These are phyloP conservation scores for Cephus rjabovi DNA, from an alignment of 2,888 invertebrate species.

Conservation along the genomic window DNA sequence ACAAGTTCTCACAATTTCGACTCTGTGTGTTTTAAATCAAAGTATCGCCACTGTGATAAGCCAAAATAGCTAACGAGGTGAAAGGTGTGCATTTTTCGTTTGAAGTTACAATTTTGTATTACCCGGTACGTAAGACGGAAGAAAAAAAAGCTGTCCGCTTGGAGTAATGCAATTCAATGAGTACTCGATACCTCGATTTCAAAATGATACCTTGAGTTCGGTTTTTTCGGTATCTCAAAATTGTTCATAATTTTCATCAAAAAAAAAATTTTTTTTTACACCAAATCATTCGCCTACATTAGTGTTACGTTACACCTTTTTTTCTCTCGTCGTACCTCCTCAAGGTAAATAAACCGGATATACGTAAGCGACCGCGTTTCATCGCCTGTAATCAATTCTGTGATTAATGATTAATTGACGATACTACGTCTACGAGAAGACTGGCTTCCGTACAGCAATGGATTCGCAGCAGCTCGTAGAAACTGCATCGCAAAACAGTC, in stretches of 20 bases:
- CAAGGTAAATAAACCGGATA: not conserved
- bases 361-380: not conserved
- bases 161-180: not conserved
- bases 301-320: not conserved
- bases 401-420: not conserved
- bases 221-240: not conserved
- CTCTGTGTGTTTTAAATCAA: not conserved
- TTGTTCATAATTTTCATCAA: not conserved
- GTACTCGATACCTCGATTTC: not conserved
- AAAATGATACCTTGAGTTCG: not conserved
- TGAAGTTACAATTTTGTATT: not conserved
- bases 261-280: not conserved
- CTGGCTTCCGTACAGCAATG: conserved; percentile 40
- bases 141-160: not conserved
- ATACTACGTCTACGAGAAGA: not conserved
- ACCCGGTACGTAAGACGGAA: not conserved
- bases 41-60: not conserved
- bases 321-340: not conserved
- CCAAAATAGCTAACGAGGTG: not conserved
- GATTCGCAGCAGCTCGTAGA: conserved; percentile 57
- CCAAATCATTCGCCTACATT: not conserved
- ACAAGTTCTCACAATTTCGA: not conserved
- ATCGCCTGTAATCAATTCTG: not conserved
- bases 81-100: not conserved
- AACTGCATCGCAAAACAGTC: conserved; percentile 55